Conservation (phyloP, 2,888 invertebrate species). For the Cephus pulcher region DNA sequence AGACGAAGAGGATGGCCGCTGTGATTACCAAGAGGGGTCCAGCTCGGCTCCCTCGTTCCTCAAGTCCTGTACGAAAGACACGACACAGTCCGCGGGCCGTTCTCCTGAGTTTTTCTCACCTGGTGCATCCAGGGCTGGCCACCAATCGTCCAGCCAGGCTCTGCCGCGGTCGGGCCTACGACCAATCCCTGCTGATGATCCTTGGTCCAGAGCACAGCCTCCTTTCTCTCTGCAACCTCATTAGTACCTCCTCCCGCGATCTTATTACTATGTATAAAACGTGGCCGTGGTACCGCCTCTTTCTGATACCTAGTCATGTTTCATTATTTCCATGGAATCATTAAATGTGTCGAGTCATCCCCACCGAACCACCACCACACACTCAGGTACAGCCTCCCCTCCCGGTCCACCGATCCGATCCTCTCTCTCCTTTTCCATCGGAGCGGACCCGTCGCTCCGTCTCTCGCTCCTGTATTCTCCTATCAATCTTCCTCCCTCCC, state of each 20-base stretch:
- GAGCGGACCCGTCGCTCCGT: constrained; percentile 10
- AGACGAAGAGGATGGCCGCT: constrained; percentile 11
- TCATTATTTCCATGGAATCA: constrained; percentile 61
- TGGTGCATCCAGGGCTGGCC: constrained; percentile 11
- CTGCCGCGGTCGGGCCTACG: constrained; percentile 37
- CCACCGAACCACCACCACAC: constrained; percentile 11
- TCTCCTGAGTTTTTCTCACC: constrained; percentile 33
- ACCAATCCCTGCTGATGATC: constrained; percentile 57
- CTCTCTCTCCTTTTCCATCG: constrained; percentile 13
- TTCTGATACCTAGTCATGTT: constrained; percentile 57
- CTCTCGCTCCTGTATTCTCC: constrained; percentile 9
- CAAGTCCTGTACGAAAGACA: neutral
- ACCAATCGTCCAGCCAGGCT: constrained; percentile 51
- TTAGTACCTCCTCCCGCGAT: constrained; percentile 40
- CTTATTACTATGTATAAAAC: constrained; percentile 23
- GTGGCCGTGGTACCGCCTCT: constrained; percentile 40
- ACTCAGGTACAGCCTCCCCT: constrained; percentile 29
- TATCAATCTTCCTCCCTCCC: constrained; percentile 10
- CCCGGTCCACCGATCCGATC: constrained; percentile 21
- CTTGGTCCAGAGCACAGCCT: constrained; percentile 54
- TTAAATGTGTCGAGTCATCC: constrained; percentile 52
- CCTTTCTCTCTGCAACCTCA: constrained; percentile 44
- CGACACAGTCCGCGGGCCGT: neutral
- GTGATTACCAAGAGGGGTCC: constrained; percentile 1
- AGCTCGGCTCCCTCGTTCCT: neutral